Base-by-base conservation (phyloP, 2,113 vertebrate species). In the Crotalus tigris region DNA sequence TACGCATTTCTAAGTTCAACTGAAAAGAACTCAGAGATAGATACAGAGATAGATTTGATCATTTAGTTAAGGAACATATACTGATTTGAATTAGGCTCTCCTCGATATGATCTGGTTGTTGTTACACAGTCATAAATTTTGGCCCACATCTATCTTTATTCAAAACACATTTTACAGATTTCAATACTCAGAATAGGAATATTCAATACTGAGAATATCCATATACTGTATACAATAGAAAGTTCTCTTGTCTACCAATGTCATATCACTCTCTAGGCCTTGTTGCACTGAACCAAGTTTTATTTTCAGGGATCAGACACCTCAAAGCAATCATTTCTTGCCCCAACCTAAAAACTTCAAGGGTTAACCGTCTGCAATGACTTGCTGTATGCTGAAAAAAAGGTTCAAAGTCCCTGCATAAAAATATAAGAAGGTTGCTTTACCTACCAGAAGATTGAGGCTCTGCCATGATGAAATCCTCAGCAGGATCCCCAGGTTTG, bases 401-500 rank as follows among this genome's bases (percentile, higher is more conserved):
- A 55, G 19, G 21, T 51, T 46, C 24, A 44, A 13, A 19, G 86
- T 19, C n/a, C 49, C 46, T 55, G n/a, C 1, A 75, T 29, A 58
- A 92, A 89, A 54, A 57, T 53, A 92, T 89, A 13, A 33, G 26
- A 92, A 93, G 19, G 19, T 53, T 39, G 54, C n/a, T 85, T 33
- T 75, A 93, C 92, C 21, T 90, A 93, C 92, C 92, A 26, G 69
- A 15, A 17, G 92, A 49, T 86, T 61, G 46, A 51, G 88, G 75
- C 19, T 94, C 11, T 44, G 96, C 97, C 97, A 97, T 97, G 93
- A 92, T 91, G 86, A 59, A 90, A 88, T 88, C 93, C 39, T 19
- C 44, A 85, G 94, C 87, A 57, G 69, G 59, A 51, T 1, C n/a
- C 7, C 11, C 69, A 33, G 69, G 0, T 26, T 57, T 21, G 59